Evolutionary conservation across 2,888 invertebrate species (phyloP), one percentile per base, ranked within the genome.

Genomic region (Drosophila ustulata): DNA sequence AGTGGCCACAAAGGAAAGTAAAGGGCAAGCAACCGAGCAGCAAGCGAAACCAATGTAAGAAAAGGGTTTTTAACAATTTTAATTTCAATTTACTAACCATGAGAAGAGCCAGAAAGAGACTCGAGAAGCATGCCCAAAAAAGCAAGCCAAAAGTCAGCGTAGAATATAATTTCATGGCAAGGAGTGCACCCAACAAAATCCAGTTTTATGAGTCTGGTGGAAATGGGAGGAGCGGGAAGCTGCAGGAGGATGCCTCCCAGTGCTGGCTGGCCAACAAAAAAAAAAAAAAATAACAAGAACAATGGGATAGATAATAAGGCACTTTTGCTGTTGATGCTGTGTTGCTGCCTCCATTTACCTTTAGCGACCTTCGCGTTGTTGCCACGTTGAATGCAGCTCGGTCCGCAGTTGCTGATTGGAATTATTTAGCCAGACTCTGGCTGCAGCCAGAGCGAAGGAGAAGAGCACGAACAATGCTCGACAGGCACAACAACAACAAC

Each of bases 281-380:
- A 18, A 18, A 18, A 18, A 18, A 18, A 18, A 18, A 66, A 65
- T 39, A 69, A 71, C 59, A 64, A 63, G 59, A 84, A 88, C 82
- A 82, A 87, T 84, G 82, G 76, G 65, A 73, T 71, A 87, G 81
- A 84, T 83, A 87, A 84, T 82, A 82, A 78, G 87, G 67, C 4
- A 59, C 8, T 61, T 70, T 8, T 56, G 53, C 34, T 58, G 56
- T 7, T 18, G 18, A 18, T 18, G 18, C 18, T 18, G 26, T 58
- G 53, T 11, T 46, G 47, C 43, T 66, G 64, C 49, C 56, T 65
- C 63, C 61, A 69, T 63, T 74, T 82, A 84, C 77, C 88, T 82
- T 84, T 59, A 58, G 77, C 85, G 88, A 82, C 88, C 82, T 82
- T 85, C 72, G 73, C 69, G 64, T 13, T 46, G 64, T 13, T 46